Conservation (phyloP, 2,113 vertebrate genomes). For the Sturnus vulgaris region DNA sequence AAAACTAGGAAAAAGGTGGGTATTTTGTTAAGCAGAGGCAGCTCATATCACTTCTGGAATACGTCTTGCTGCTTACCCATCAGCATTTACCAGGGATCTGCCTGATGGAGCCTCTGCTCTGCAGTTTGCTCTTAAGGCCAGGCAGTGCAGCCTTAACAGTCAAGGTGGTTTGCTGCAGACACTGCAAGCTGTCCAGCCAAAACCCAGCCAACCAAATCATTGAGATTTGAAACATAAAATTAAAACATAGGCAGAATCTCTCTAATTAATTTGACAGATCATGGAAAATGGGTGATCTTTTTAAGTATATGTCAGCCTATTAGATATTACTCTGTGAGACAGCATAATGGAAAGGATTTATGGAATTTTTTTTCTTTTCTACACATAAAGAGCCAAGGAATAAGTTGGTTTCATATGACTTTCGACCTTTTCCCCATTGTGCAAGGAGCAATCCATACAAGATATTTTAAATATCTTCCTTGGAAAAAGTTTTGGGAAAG, state of each 20-base stretch:
- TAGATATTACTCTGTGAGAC: neutral
- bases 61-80: neutral
- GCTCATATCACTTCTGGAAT: constrained; percentile 14
- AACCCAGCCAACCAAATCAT: neutral
- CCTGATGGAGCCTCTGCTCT: neutral
- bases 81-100: neutral
- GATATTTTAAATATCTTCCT: neutral
- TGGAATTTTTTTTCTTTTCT: neutral
- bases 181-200: neutral
- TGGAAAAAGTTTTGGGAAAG: neutral
- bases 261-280: neutral
- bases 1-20: constrained; percentile 22
- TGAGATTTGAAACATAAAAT: neutral
- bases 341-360: neutral
- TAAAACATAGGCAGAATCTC: neutral
- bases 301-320: neutral
- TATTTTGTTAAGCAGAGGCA: neutral
- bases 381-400: neutral
- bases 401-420: neutral
- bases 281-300: neutral
- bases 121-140: neutral
- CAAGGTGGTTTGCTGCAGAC: neutral
- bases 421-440: neutral
- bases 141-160: neutral
- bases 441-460: neutral